Evolutionary conservation across 2,797 vertebrate genomes (phyloP).

Genomic region (Mus caroli): DNA sequence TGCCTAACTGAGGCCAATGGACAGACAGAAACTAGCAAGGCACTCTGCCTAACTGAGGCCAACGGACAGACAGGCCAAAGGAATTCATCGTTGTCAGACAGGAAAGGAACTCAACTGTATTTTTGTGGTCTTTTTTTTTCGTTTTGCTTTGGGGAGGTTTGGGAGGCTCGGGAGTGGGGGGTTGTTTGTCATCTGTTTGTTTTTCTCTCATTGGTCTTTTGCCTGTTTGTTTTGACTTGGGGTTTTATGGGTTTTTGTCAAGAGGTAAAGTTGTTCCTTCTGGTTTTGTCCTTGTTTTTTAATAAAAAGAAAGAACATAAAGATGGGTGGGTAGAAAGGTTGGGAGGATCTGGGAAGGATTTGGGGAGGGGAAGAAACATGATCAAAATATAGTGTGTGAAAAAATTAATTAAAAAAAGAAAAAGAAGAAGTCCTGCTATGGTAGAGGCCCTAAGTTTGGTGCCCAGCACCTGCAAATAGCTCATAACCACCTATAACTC

Average conservation of each 20-base stretch:
- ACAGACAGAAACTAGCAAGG: background rate
- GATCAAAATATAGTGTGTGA: background rate
- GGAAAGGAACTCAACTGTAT: too few species aligned
- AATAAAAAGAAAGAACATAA: background rate
- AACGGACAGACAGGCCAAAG: background rate
- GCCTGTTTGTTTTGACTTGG: background rate
- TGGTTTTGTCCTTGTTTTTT: background rate
- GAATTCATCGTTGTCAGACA: too few species aligned
- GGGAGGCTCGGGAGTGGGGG: too few species aligned
- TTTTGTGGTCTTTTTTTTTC: background rate
- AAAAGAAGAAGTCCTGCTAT: background rate
- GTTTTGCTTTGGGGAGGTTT: too few species aligned
- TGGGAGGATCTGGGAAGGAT: background rate
- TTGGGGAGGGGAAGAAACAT: background rate
- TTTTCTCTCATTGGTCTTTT: background rate
- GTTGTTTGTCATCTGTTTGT: background rate
- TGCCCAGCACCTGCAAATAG: background rate
- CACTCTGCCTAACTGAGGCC: background rate
- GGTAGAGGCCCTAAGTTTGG: background rate
- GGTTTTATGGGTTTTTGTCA: background rate
- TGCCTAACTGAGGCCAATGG: background rate
- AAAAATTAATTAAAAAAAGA: background rate
- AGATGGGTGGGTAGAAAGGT: background rate
- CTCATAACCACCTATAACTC: background rate
- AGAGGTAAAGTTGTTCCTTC: background rate